Evolutionary conservation across 2,113 vertebrate genomes (phyloP).

Genomic region (Nannobrachium achirus): DNA sequence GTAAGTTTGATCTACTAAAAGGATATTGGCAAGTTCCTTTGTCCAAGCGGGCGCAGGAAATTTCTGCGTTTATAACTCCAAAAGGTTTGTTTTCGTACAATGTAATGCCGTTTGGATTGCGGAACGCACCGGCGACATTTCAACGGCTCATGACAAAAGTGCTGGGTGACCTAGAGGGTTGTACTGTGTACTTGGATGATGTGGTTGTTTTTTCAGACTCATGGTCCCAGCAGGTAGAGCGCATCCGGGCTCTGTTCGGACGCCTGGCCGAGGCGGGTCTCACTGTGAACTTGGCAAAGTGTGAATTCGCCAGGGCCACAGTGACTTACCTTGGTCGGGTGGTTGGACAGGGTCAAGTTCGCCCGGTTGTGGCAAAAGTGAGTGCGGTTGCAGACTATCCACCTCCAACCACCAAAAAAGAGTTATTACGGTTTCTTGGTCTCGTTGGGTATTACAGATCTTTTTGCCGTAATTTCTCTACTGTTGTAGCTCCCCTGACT

Average conservation of each 20-base stretch:
- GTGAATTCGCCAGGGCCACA: not conserved
- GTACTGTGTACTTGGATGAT: no score
- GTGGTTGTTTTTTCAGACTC: no score
- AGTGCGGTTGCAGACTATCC: not conserved
- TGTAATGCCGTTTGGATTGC: no score
- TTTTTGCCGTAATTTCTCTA: no score
- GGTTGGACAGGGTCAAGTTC: not conserved
- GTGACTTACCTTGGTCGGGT: not conserved
- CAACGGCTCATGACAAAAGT: no score
- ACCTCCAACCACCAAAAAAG: not conserved
- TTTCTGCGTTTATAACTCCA: not conserved
- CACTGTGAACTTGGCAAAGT: not conserved
- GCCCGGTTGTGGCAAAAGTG: not conserved
- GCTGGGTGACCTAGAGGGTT: no score
- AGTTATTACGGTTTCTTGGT: not conserved
- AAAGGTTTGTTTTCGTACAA: not conserved
- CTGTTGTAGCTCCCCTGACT: no score
- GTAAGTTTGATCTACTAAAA: slow-evolving; percentile 21
- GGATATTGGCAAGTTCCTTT: not conserved
- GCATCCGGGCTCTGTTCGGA: no score
- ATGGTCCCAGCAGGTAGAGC: no score
- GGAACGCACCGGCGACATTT: no score
- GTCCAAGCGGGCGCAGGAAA: not conserved
- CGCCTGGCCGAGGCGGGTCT: no score
- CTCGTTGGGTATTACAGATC: not conserved